phyloP scores from a whole-genome alignment of 2,888 invertebrate genomes.

The Caenorhabditis angaria region DNA sequence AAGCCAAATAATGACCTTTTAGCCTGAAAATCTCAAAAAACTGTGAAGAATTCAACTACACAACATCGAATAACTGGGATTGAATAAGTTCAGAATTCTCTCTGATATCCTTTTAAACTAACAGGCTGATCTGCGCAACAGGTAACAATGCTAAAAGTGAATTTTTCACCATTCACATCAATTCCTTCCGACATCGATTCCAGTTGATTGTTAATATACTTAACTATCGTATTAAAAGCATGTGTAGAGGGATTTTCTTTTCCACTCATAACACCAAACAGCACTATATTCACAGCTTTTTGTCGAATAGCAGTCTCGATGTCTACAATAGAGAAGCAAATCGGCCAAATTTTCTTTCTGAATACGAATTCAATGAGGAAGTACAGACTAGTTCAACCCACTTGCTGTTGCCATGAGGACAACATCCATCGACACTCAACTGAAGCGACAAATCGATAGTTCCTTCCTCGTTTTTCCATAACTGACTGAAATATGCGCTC shows the following conservation, averaged over 20 bases:
- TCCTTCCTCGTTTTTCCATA: background rate
- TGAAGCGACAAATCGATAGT: background rate
- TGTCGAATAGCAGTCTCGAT: background rate
- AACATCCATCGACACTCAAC: background rate
- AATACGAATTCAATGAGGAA: no score
- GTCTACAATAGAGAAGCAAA: background rate
- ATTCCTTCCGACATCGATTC: background rate
- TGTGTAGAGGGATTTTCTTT: background rate
- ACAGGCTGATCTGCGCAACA: background rate
- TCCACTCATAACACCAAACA: background rate
- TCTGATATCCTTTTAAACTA: background rate
- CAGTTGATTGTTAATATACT: background rate
- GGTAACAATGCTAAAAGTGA: background rate
- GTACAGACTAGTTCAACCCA: no score
- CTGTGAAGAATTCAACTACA: no score
- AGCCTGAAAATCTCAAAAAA: no score
- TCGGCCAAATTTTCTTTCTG: background rate
- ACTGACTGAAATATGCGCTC: background rate
- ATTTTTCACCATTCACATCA: background rate
- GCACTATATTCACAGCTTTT: background rate
- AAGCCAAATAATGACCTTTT: no score
- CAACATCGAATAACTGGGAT: no score
- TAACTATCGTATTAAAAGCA: background rate
- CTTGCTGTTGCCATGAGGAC: background rate
- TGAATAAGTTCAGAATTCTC: no score